Evolutionary conservation across 2,797 vertebrate species (phyloP).

Genomic region (Hypotaenidia okinawae): DNA sequence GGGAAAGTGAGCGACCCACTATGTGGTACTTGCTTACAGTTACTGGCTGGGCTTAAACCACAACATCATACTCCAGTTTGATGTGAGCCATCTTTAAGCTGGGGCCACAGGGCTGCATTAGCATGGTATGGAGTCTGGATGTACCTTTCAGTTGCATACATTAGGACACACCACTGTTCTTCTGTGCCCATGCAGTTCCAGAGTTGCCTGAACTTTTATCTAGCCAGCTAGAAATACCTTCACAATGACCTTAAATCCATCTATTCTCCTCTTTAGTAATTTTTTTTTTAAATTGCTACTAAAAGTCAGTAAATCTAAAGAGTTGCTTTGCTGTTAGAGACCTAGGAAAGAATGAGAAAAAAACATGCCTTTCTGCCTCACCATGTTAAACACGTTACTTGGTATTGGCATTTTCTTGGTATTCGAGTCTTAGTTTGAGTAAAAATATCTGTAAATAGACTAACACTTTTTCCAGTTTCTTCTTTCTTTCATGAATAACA

Average conservation of each 20-base stretch:
- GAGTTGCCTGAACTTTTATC: neutral
- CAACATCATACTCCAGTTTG: neutral
- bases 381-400: neutral
- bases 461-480: neutral
- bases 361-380: neutral
- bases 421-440: neutral
- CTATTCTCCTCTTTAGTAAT: neutral
- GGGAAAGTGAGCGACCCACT: too few species aligned
- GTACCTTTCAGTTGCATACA: neutral
- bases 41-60: neutral
- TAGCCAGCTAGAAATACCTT: neutral
- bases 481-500: neutral
- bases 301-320: neutral
- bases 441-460: neutral
- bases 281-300: neutral
- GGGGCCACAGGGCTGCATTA: neutral
- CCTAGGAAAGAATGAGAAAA: neutral
- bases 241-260: neutral
- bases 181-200: neutral
- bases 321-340: neutral
- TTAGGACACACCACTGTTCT: neutral
- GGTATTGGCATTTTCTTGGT: neutral
- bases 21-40: neutral
- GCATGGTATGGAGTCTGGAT: neutral
- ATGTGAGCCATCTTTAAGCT: neutral